phyloP scores from a whole-genome alignment of 2,113 vertebrate species.

The Anoplopoma fimbria region DNA sequence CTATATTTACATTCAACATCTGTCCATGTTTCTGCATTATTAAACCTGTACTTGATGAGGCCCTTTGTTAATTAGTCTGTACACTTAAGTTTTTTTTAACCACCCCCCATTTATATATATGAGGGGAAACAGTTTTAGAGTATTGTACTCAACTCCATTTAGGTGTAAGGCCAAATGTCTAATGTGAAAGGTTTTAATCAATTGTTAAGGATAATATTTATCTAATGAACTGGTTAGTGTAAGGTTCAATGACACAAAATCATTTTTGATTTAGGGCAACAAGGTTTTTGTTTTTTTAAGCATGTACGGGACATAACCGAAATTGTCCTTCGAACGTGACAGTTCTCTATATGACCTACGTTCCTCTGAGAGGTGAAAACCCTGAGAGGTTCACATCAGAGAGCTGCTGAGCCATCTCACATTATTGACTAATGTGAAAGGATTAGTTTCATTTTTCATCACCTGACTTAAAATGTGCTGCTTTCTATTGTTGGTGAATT shows the following conservation, averaged over 20 bases:
- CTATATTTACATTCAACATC: background rate
- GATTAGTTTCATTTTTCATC: background rate
- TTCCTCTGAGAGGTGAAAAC: constrained; percentile 60
- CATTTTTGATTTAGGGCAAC: background rate
- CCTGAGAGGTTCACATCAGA: constrained; percentile 4
- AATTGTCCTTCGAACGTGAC: background rate
- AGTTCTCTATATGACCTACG: constrained; percentile 2
- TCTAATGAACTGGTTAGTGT: background rate
- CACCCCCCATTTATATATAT: background rate
- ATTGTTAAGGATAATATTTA: no score
- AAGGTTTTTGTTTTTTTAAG: constrained; percentile 5
- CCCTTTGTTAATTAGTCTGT: background rate
- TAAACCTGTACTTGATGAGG: background rate
- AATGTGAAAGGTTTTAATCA: no score
- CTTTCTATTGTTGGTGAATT: background rate
- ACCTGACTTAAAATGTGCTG: background rate
- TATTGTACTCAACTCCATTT: no score
- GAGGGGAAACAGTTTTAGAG: background rate
- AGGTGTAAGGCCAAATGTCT: no score
- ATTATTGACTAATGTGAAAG: background rate
- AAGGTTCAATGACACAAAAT: background rate
- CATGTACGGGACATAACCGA: background rate
- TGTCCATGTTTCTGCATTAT: background rate
- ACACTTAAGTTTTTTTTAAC: background rate
- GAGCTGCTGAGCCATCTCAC: constrained; percentile 13